Percentiles rank a stretch among this genome's conserved stretches.
phyloP scores from a whole-genome alignment of 2,113 vertebrate species.

The Dolichotis patagonum region DNA sequence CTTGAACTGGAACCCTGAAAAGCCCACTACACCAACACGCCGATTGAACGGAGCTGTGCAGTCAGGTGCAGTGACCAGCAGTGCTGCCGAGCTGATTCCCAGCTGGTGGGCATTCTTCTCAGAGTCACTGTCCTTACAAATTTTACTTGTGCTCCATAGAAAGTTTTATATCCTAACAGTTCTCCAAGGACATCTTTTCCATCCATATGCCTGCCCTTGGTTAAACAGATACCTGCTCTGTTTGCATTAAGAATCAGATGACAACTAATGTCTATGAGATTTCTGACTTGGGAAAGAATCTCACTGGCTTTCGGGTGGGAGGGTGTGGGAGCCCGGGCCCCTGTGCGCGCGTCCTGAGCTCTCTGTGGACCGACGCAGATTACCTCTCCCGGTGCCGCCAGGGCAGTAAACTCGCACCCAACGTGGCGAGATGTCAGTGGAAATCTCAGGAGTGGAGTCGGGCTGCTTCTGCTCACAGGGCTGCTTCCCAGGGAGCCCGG shows the following conservation, averaged over 20 bases:
- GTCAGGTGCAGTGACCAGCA: background rate
- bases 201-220: no score
- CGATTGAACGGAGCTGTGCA: background rate
- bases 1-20: constrained; percentile 14
- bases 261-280: constrained; percentile 44
- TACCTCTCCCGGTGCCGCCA: background rate
- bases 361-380: constrained; percentile 25
- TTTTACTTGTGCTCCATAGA: constrained; percentile 61
- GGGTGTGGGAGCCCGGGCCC: background rate
- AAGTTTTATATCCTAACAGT: constrained; percentile 65
- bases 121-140: constrained; percentile 31
- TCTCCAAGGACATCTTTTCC: constrained; percentile 68
- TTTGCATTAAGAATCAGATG: constrained; percentile 46
- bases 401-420: background rate
- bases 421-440: background rate
- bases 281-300: constrained; percentile 55
- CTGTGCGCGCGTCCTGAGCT: background rate
- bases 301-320: constrained; percentile 35
- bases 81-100: background rate
- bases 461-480: background rate
- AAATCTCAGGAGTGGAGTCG: background rate
- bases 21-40: background rate
- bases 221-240: no score
- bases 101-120: background rate
- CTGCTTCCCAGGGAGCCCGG: background rate